Percentiles rank a stretch among this genome's conserved stretches.
Evolutionary conservation across 2,113 vertebrate species (phyloP).

Genomic region (Saimiri boliviensis): DNA sequence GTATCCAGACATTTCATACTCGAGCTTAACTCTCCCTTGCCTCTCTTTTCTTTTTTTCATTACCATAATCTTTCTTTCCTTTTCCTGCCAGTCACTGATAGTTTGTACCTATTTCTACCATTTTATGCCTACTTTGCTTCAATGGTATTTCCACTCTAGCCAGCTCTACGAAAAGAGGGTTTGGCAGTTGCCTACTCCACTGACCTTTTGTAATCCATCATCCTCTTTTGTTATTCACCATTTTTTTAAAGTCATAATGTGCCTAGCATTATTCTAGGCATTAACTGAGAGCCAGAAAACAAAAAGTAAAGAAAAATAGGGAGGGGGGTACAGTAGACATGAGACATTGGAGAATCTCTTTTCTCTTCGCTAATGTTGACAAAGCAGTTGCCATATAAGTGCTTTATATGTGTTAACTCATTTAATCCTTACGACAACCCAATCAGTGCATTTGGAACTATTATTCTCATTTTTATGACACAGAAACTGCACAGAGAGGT

Average conservation of each 20-base stretch:
- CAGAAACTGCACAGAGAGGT: neutral
- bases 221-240: neutral
- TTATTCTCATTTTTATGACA: neutral
- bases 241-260: neutral
- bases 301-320: neutral
- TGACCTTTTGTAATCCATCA: neutral
- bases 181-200: neutral
- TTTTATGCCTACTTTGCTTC: neutral
- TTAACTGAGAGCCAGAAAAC: neutral
- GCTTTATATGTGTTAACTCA: neutral
- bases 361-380: neutral
- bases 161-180: neutral
- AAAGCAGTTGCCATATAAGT: neutral
- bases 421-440: neutral
- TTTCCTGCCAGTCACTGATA: neutral
- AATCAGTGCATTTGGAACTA: neutral
- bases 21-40: neutral
- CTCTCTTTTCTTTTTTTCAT: neutral
- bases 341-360: neutral
- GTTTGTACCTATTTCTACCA: neutral
- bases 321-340: neutral
- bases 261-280: neutral
- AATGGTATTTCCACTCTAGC: neutral
- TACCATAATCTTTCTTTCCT: neutral
- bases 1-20: neutral